phyloP scores from a whole-genome alignment of 2,113 vertebrate species.

The Anolis sagrei region DNA sequence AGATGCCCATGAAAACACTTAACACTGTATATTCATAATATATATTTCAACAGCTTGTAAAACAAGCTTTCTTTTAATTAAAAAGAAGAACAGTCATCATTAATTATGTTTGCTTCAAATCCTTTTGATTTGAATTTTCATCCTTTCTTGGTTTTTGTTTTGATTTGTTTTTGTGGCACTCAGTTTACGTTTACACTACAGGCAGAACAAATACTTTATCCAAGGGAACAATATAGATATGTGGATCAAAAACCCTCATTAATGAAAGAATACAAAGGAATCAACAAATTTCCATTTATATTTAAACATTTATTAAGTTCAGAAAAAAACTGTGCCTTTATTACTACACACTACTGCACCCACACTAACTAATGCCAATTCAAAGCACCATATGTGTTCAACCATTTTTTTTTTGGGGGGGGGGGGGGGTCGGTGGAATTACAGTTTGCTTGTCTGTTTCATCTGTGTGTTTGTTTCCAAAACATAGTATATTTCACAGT shows the following conservation, averaged over 20 bases:
- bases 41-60: not conserved
- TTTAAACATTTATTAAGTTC: not conserved
- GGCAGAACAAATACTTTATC: not conserved
- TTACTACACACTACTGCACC: not conserved
- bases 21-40: not conserved
- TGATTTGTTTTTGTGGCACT: not conserved
- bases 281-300: not conserved
- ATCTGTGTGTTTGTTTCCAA: not conserved
- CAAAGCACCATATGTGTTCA: not conserved
- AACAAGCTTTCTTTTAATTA: constrained; percentile 22
- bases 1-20: constrained; percentile 32
- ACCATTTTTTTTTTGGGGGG: too few relatives aligned
- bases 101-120: not conserved
- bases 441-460: not conserved
- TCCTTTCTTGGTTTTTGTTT: not conserved
- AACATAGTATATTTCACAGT: not conserved
- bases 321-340: not conserved
- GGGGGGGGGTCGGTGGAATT: not conserved
- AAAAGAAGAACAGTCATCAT: not conserved
- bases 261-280: not conserved
- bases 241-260: not conserved
- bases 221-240: not conserved
- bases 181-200: not conserved
- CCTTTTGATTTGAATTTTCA: not conserved
- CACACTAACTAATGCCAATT: not conserved